Conservation (phyloP, 2,888 invertebrate species). For the Drosophila borborema region DNA sequence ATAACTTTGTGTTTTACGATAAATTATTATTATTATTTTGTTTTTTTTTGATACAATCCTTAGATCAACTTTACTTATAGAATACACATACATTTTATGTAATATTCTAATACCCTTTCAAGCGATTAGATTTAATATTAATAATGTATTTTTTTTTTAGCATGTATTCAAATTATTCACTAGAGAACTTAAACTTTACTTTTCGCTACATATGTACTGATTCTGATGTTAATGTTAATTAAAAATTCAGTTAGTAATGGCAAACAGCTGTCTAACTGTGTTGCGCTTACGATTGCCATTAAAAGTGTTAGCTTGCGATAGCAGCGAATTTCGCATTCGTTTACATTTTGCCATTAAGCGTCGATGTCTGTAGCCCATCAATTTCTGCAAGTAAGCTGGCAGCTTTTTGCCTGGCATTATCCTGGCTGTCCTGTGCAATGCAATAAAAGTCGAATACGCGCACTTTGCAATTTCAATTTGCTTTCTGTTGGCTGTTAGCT, state of each 20-base stretch:
- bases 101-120: no score
- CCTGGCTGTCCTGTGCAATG: slow-evolving; percentile 31
- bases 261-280: background rate
- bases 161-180: background rate
- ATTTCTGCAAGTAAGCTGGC: slow-evolving; percentile 53
- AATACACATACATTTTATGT: no score
- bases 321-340: slow-evolving; percentile 28
- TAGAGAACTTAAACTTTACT: background rate
- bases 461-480: slow-evolving; percentile 60
- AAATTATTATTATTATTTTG: no score
- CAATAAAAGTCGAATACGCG: slow-evolving; percentile 47
- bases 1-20: no score
- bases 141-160: no score
- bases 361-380: slow-evolving; percentile 48
- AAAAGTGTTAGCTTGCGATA: slow-evolving; percentile 15
- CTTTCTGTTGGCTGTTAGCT: slow-evolving; percentile 33
- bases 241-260: slow-evolving; percentile 13
- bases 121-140: no score
- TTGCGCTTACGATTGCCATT: slow-evolving; percentile 24
- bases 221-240: slow-evolving; percentile 12
- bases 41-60: no score
- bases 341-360: slow-evolving; percentile 46
- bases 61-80: no score
- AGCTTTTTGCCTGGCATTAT: slow-evolving; percentile 46
- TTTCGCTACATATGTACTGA: background rate